Evolutionary conservation across 2,113 vertebrate species (phyloP).

Genomic region (Symphodus melops): DNA sequence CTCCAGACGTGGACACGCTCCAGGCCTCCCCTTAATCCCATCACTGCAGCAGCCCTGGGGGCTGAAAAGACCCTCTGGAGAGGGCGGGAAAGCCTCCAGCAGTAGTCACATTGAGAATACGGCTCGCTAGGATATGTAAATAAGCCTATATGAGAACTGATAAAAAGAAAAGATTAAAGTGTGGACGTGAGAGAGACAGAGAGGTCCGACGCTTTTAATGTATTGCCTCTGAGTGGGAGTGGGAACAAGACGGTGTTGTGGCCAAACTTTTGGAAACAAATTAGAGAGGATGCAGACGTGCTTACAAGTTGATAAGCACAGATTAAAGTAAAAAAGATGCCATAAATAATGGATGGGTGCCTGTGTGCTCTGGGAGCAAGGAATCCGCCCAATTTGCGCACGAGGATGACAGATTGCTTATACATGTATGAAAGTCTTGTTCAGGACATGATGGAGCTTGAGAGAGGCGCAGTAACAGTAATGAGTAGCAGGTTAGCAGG

Average conservation of each 20-base stretch:
- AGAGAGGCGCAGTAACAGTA: slow-evolving; percentile 15
- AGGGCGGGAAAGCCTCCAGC: slow-evolving; percentile 75
- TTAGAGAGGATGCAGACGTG: slow-evolving; percentile 39
- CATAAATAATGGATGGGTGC: slow-evolving; percentile 45
- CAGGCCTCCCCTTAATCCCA: slow-evolving; percentile 78
- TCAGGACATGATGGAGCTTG: slow-evolving; percentile 49
- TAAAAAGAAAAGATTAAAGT: slow-evolving; percentile 29
- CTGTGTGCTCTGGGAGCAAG: slow-evolving; percentile 13
- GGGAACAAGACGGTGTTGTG: slow-evolving; percentile 20
- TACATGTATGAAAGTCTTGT: slow-evolving; percentile 44
- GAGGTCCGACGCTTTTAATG: slow-evolving; percentile 16
- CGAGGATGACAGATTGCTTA: slow-evolving; percentile 51
- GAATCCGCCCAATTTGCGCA: slow-evolving; percentile 41
- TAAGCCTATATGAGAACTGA: slow-evolving; percentile 57
- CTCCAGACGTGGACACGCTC: slow-evolving; percentile 77
- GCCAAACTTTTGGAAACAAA: slow-evolving; percentile 35
- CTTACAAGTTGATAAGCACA: slow-evolving; percentile 24
- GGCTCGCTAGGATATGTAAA: slow-evolving; percentile 74
- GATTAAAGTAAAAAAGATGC: slow-evolving; percentile 52
- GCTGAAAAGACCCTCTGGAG: slow-evolving; percentile 78
- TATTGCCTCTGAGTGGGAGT: slow-evolving; percentile 11
- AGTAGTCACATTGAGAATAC: slow-evolving; percentile 73
- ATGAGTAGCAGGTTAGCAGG: slow-evolving; percentile 9
- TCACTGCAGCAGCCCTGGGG: slow-evolving; percentile 70
- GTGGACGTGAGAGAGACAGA: slow-evolving; percentile 10